phyloP scores from a whole-genome alignment of 2,113 vertebrate species.

The Thalassoma bifasciatum region DNA sequence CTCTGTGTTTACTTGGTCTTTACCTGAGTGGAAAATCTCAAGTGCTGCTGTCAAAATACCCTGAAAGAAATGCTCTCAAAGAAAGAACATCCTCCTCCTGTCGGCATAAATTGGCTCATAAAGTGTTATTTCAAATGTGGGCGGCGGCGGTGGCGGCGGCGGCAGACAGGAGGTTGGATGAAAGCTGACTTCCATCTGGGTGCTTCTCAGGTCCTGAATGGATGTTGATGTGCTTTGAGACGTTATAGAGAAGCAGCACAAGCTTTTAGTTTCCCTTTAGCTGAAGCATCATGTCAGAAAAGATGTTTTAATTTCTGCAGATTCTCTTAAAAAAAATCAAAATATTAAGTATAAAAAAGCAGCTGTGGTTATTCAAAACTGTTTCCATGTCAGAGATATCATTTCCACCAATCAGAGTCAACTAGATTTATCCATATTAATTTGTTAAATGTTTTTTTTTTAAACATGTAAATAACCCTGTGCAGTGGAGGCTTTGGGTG shows the following conservation, averaged over 20 bases:
- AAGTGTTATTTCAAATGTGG: constrained; percentile 18
- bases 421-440: too few relatives aligned
- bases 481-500: too few relatives aligned
- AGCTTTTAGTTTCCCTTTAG: not conserved
- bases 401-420: too few relatives aligned
- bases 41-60: constrained; percentile 74
- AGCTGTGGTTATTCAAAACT: too few relatives aligned
- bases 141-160: not conserved
- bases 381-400: too few relatives aligned
- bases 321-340: too few relatives aligned
- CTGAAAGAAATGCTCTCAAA: constrained; percentile 13
- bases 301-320: too few relatives aligned
- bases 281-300: not conserved
- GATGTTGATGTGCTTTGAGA: not conserved
- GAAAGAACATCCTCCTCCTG: constrained; percentile 1
- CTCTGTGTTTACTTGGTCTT: constrained; percentile 49
- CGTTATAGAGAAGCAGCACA: not conserved
- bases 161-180: not conserved
- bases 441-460: too few relatives aligned
- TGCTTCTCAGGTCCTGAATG: not conserved
- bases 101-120: constrained; percentile 5
- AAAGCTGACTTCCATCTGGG: not conserved
- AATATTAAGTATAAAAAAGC: too few relatives aligned
- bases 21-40: constrained; percentile 74
- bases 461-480: too few relatives aligned